These are phyloP conservation scores for Athene noctua DNA, from an alignment of 2,113 vertebrate species.

Conservation along the genomic window DNA sequence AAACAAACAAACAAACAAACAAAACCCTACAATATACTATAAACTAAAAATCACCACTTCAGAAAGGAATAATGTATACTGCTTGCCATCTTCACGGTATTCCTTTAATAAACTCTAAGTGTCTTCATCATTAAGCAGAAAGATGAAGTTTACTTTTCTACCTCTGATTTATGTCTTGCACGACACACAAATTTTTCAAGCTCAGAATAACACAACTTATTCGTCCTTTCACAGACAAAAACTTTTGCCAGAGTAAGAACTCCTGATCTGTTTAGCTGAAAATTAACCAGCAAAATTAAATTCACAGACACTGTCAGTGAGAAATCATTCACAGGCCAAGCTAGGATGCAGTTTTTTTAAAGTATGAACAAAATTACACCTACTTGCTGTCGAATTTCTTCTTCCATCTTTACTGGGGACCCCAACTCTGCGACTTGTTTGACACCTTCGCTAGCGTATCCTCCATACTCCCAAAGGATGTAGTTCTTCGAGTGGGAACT, in stretches of 20 bases:
- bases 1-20: no score
- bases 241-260: background rate
- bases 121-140: background rate
- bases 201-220: background rate
- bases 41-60: background rate
- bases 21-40: background rate
- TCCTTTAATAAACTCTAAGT: background rate
- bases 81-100: background rate
- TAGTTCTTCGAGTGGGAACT: conserved; percentile 95
- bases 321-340: background rate
- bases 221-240: background rate
- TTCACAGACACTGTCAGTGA: background rate
- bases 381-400: conserved; percentile 98
- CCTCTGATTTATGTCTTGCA: background rate
- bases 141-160: background rate
- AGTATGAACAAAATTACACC: background rate
- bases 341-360: background rate
- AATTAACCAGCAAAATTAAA: background rate
- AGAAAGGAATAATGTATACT: background rate
- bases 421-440: conserved; percentile 94
- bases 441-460: conserved; percentile 90
- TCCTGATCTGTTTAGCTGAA: background rate
- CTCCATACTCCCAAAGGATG: conserved; percentile 95
- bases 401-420: conserved; percentile 98
- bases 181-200: background rate